A percentile compares a stretch with the other conserved stretches of the same genome.
These are phyloP conservation scores for Scylla paramamosain DNA, from an alignment of 1,140 invertebrate genomes.

Conservation along the genomic window DNA sequence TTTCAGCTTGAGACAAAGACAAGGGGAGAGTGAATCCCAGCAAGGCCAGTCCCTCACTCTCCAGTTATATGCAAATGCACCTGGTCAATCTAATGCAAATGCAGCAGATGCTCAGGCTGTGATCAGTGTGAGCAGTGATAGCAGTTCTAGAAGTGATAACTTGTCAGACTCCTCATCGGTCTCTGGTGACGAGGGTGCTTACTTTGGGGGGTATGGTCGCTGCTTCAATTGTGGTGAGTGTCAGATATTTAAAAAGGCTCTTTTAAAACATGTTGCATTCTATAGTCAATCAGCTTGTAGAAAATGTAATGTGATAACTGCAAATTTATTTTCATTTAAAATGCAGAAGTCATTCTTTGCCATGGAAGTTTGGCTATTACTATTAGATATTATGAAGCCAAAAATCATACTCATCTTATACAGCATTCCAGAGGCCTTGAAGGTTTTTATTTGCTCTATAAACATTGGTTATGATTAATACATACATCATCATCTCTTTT, in stretches of 20 bases:
- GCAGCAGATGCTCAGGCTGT: neutral
- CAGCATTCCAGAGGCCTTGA: too few species aligned
- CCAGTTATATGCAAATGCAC: neutral
- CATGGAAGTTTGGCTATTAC: too few species aligned
- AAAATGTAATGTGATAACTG: too few species aligned
- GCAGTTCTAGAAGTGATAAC: neutral
- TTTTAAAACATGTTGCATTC: too few species aligned
- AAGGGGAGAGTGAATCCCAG: neutral
- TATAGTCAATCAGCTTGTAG: too few species aligned
- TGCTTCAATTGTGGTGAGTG: constrained; percentile 75
- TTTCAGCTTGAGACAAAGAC: constrained; percentile 48
- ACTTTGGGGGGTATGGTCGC: constrained; percentile 74
- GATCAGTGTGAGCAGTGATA: constrained; percentile 27
- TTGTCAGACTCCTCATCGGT: constrained; percentile 62
- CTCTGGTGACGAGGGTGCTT: constrained; percentile 67
- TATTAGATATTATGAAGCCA: too few species aligned
- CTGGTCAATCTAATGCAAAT: neutral
- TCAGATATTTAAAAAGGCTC: neutral
- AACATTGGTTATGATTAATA: too few species aligned
- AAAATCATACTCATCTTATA: too few species aligned
- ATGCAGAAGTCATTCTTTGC: too few species aligned
- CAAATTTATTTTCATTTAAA: too few species aligned
- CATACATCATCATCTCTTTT: too few species aligned
- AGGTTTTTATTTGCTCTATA: too few species aligned
- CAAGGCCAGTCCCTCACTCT: neutral